phyloP scores from a whole-genome alignment of 2,797 vertebrate species.

The Valencia hispanica region DNA sequence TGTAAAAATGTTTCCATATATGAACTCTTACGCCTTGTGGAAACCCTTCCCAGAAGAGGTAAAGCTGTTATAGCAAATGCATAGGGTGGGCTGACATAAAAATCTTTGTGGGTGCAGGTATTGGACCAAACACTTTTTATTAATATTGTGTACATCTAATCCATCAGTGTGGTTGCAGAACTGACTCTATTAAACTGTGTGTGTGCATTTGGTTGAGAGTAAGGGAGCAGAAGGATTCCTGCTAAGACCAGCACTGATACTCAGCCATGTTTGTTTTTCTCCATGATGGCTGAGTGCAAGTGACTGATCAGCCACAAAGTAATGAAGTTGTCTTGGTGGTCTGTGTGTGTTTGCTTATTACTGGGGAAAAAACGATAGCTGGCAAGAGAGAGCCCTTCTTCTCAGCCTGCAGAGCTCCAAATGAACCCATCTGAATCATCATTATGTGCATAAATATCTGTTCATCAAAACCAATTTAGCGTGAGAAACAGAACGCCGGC shows the following conservation, averaged over 20 bases:
- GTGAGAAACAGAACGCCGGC: conserved; percentile 37
- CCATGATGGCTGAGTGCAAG: conserved; percentile 27
- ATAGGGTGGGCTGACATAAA: background rate
- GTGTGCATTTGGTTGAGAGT: background rate
- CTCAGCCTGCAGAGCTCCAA: conserved; percentile 24
- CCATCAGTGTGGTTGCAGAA: background rate
- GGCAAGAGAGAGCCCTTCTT: conserved; percentile 39
- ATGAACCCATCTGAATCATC: conserved; percentile 36
- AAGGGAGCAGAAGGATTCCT: conserved; percentile 4
- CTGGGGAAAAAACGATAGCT: conserved; percentile 36
- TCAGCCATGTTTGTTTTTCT: conserved; percentile 36
- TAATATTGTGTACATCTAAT: background rate
- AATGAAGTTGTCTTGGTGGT: conserved; percentile 51
- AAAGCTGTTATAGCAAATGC: background rate
- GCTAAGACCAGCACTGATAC: conserved; percentile 15
- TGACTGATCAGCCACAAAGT: conserved; percentile 61
- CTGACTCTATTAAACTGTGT: background rate
- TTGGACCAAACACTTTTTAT: background rate
- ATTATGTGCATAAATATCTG: conserved; percentile 43
- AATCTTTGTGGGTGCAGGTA: no score
- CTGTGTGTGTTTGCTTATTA: conserved; percentile 41
- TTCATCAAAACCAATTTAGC: conserved; percentile 53
- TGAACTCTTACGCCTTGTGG: background rate
- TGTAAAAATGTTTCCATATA: background rate
- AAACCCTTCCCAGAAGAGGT: background rate